Conservation (phyloP, 2,797 vertebrate genomes). For the Chiloscyllium punctatum region DNA sequence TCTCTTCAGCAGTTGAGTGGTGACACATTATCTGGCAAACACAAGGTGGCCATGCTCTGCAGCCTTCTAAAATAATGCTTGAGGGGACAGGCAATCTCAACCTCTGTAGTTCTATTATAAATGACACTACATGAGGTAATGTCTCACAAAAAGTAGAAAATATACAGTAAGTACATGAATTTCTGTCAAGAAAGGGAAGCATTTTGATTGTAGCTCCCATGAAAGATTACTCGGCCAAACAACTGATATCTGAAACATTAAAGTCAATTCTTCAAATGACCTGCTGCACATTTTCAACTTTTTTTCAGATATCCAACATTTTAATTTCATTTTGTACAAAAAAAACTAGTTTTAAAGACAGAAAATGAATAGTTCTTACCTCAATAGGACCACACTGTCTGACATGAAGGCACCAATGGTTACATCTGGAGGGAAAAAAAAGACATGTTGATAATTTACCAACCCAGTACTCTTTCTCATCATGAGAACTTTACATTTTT, state of each 20-base stretch:
- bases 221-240: not conserved
- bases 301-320: not conserved
- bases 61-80: not conserved
- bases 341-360: not conserved
- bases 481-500: not conserved
- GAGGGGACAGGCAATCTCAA: not conserved
- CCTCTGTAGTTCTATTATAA: not conserved
- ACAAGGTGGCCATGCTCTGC: too few relatives aligned
- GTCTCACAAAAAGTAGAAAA: not conserved
- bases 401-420: constrained; percentile 92
- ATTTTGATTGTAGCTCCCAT: not conserved
- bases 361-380: constrained; percentile 61
- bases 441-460: constrained; percentile 12
- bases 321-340: not conserved
- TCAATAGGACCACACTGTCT: constrained; percentile 82
- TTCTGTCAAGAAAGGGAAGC: not conserved
- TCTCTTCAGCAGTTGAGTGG: not conserved
- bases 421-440: constrained; percentile 71
- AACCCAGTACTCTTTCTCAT: not conserved
- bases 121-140: not conserved
- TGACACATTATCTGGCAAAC: not conserved
- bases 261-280: not conserved
- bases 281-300: not conserved
- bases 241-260: not conserved
- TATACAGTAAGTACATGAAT: too few relatives aligned